Evolutionary conservation across 2,888 invertebrate genomes (phyloP).

Genomic region (Muschampia plurimacula): DNA sequence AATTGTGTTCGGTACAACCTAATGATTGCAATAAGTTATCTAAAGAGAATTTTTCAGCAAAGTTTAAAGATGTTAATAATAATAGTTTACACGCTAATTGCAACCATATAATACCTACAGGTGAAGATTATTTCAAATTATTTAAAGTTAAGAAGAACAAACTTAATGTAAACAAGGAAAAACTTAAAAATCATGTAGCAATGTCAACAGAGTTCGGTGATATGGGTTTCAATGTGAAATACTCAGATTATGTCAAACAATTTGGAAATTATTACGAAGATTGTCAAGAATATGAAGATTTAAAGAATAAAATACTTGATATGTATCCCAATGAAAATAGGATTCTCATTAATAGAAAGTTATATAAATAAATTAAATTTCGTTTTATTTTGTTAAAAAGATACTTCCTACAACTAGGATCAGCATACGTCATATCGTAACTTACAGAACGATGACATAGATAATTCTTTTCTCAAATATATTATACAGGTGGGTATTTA

Average conservation of each 20-base stretch:
- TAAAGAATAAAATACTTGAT: conserved; percentile 54
- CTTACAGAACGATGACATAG: no score
- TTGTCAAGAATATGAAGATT: conserved; percentile 50
- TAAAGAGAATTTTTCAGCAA: background rate
- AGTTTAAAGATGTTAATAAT: conserved; percentile 6
- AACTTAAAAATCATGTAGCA: conserved; percentile 46
- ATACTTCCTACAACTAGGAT: no score
- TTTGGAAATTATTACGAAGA: conserved; percentile 46
- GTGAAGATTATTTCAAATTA: conserved; percentile 57
- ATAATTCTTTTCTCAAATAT: background rate
- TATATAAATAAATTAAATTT: conserved; percentile 3
- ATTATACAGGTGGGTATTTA: background rate
- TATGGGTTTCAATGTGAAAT: conserved; percentile 67
- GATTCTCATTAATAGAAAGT: conserved; percentile 40
- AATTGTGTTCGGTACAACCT: conserved; percentile 14
- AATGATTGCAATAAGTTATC: background rate
- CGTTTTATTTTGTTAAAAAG: background rate
- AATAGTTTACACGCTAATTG: background rate
- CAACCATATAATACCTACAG: conserved; percentile 55
- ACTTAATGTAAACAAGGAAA: conserved; percentile 20
- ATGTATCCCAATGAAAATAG: conserved; percentile 67
- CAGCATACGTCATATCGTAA: no score
- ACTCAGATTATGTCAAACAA: conserved; percentile 60
- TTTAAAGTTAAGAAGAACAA: conserved; percentile 49
- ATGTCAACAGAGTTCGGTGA: conserved; percentile 68